Conservation (phyloP, 2,888 invertebrate species). For the Saturnia pavonia region DNA sequence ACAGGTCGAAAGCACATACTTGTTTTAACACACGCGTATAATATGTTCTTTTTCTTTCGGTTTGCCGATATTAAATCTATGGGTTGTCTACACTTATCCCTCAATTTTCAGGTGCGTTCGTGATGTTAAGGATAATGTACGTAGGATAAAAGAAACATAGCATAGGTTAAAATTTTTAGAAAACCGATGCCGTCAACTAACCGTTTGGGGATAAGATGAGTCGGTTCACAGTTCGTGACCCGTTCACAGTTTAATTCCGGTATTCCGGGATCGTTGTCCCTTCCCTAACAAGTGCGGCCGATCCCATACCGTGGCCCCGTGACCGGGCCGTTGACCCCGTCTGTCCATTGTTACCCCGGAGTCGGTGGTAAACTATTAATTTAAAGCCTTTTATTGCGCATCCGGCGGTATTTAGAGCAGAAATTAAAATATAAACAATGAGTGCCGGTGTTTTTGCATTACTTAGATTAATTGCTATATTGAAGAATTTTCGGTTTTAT, state of each 20-base stretch:
- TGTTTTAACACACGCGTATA: too few relatives aligned
- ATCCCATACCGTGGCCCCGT: constrained; percentile 58
- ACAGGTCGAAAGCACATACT: too few relatives aligned
- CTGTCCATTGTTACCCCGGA: constrained; percentile 40
- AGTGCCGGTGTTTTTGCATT: constrained; percentile 29
- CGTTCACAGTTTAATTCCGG: constrained; percentile 1
- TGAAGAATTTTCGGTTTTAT: not conserved
- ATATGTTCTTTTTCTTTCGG: too few relatives aligned
- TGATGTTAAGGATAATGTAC: too few relatives aligned
- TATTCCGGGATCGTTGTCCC: constrained; percentile 9
- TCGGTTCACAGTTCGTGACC: not conserved
- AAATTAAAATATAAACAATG: constrained; percentile 45
- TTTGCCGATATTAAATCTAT: too few relatives aligned
- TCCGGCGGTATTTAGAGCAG: constrained; percentile 48
- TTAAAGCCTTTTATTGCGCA: constrained; percentile 47
- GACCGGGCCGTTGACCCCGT: constrained; percentile 65
- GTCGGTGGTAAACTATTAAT: constrained; percentile 57
- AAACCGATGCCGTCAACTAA: too few relatives aligned
- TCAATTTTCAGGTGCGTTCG: too few relatives aligned
- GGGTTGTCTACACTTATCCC: too few relatives aligned
- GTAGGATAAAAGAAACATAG: too few relatives aligned
- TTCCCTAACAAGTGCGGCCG: constrained; percentile 11
- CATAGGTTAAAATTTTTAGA: not conserved
- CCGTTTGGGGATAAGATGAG: too few relatives aligned
- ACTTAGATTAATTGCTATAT: constrained; percentile 11